Percentiles rank a stretch among this genome's conserved stretches.
phyloP scores from a whole-genome alignment of 2,888 invertebrate genomes.

The Acrobasis consociella region DNA sequence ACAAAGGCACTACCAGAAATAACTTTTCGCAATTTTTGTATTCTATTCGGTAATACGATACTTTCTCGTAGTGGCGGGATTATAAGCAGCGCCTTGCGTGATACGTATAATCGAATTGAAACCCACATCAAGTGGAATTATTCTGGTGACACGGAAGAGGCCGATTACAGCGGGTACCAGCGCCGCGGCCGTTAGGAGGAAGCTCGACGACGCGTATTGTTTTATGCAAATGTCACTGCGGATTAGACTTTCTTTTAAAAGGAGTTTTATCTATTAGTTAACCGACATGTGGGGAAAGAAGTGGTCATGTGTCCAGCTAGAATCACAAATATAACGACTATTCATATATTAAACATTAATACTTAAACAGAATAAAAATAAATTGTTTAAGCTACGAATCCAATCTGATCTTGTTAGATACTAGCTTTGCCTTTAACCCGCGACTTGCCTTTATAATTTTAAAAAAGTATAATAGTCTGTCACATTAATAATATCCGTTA shows the following conservation, averaged over 20 bases:
- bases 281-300: no score
- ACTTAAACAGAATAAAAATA: no score
- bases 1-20: conserved; percentile 19
- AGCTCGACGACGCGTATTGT: neutral
- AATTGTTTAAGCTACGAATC: no score
- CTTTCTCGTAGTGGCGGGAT: conserved; percentile 30
- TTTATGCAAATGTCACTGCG: neutral
- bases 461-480: no score
- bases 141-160: conserved; percentile 57
- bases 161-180: conserved; percentile 48
- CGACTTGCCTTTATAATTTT: no score
- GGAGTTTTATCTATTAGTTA: neutral
- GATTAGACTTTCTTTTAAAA: neutral
- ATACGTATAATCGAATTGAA: conserved; percentile 65
- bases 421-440: no score
- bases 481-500: no score
- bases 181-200: conserved; percentile 27
- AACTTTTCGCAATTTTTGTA: conserved; percentile 22
- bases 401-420: no score
- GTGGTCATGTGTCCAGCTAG: no score
- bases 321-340: no score
- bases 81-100: conserved; percentile 51
- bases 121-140: conserved; percentile 60
- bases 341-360: no score
- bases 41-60: conserved; percentile 23